Evolutionary conservation across 2,888 invertebrate genomes (phyloP), one percentile per base, ranked within the genome.

Genomic region (Nomada flava): DNA sequence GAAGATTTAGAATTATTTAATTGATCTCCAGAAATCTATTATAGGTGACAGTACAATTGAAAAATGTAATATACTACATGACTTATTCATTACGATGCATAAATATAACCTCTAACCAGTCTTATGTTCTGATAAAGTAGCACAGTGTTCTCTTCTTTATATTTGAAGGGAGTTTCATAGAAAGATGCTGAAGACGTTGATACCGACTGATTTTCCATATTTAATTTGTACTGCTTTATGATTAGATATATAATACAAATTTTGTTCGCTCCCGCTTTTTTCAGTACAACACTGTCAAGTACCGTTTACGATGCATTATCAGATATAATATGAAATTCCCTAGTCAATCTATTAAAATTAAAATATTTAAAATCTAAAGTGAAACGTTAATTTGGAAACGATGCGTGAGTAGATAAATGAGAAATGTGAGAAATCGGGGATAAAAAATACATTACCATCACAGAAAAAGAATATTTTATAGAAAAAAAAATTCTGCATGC

Each of bases 91-190:
- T 57, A 44, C 75, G 18, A n/a, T 44, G 9, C 11, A 2, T 68
- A 59, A 65, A 73, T 26, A 72, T 82, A 82, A 82, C 82, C 82
- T 72, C 79, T 80, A 80, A 82, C 82, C 82, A 73, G 59, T 69
- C 36, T 71, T 50, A 70, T 62, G 29, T 29, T 76, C 36, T 73
- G 42, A 13, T 81, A 76, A 73, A 81, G 72, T 9, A 44, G 2
- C 60, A 23, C 13, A 18, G 36, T 63, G 11, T 68, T n/a, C 26
- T 62, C 29, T 62, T 73, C 42, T 1, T 53, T 2, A 50, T 69
- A 65, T 11, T 53, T 4, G 10, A 50, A 26, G 1, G 60, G 1
- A 1, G 13, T 0, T 23, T 74, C 52, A 0, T 53, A 42, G 72
- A 52, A 68, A 0, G 70, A 63, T 53, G 52, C 18, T 9, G 29